A percentile compares a stretch with the other conserved stretches of the same genome.
Evolutionary conservation across 2,888 invertebrate species (phyloP).

Genomic region (Macrosiphum euphorbiae): DNA sequence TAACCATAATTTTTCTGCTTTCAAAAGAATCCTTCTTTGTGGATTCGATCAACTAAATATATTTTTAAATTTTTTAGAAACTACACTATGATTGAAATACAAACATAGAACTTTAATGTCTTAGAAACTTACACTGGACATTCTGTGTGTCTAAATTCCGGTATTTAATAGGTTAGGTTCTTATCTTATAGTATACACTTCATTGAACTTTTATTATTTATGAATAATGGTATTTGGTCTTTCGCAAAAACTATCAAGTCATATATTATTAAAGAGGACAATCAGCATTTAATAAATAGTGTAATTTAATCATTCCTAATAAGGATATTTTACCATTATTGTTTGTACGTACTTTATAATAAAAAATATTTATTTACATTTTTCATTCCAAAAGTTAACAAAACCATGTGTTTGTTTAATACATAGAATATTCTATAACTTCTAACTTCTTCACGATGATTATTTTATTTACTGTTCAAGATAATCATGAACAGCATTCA

Average conservation of each 20-base stretch:
- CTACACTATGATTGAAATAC: neutral
- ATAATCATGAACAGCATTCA: neutral
- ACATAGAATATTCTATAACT: neutral
- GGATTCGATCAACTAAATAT: neutral
- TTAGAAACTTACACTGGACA: neutral
- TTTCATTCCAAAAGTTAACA: neutral
- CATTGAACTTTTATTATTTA: conserved; percentile 41
- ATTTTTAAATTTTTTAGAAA: neutral
- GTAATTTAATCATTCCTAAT: neutral
- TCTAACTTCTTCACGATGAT: neutral
- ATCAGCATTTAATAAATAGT: conserved; percentile 6
- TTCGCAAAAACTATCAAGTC: neutral
- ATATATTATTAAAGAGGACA: neutral
- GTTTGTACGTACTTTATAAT: neutral
- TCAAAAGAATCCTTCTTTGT: no score
- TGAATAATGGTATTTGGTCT: conserved; percentile 30
- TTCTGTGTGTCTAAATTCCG: neutral
- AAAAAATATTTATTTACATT: neutral
- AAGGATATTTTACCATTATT: neutral
- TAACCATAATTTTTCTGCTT: neutral
- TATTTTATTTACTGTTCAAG: conserved; percentile 3
- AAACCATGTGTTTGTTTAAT: neutral
- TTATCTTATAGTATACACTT: conserved; percentile 39
- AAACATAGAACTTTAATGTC: neutral
- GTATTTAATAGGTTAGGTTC: conserved; percentile 34